Evolutionary conservation across 2,797 vertebrate species (phyloP).

Genomic region (Poeciliopsis infans): DNA sequence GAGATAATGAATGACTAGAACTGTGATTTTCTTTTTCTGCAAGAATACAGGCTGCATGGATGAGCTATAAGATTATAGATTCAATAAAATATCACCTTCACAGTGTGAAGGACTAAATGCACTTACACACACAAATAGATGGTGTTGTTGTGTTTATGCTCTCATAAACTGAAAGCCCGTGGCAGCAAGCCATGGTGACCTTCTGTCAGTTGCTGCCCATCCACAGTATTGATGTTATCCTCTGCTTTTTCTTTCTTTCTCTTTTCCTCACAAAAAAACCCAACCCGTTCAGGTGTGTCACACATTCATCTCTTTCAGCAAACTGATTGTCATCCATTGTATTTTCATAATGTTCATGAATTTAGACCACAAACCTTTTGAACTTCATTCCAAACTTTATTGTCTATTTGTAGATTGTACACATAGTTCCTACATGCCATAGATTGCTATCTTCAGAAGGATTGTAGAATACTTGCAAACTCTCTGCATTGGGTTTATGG

Average conservation of each 20-base stretch:
- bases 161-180: conserved; percentile 41
- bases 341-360: neutral
- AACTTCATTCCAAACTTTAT: conserved; percentile 1
- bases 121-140: conserved; percentile 1
- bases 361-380: neutral
- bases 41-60: conserved; percentile 28
- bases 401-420: neutral
- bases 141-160: conserved; percentile 19
- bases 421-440: neutral
- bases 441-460: neutral
- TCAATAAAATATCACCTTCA: conserved; percentile 32
- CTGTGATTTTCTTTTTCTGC: neutral
- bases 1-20: neutral
- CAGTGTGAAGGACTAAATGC: conserved; percentile 9
- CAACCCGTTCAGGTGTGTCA: conserved; percentile 15
- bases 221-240: conserved; percentile 69
- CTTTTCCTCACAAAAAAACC: neutral
- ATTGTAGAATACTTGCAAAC: neutral
- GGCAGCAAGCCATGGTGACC: conserved; percentile 52
- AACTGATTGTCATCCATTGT: neutral
- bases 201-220: conserved; percentile 58
- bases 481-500: neutral
- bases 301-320: neutral
- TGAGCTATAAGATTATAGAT: conserved; percentile 47
- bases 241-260: conserved; percentile 6